Evolutionary conservation across 2,888 invertebrate species (phyloP).

Genomic region (Polydesmus complanatus): DNA sequence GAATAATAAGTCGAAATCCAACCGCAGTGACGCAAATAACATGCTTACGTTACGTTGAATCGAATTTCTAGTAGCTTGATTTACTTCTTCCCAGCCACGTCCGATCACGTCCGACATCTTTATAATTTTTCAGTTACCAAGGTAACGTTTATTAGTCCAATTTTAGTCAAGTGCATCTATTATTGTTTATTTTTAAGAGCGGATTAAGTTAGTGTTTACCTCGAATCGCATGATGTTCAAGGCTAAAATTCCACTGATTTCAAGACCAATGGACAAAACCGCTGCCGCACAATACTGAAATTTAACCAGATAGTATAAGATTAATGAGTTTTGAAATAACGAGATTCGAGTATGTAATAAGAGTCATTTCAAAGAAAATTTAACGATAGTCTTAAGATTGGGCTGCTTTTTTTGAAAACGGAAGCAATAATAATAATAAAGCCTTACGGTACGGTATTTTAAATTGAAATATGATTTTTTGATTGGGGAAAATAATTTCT

Average conservation of each 20-base stretch:
- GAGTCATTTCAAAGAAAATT: too few species aligned
- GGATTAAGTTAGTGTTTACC: constrained; percentile 22
- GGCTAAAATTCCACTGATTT: constrained; percentile 30
- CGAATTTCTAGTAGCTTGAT: constrained; percentile 30
- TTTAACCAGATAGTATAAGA: too few species aligned
- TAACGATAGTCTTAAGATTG: too few species aligned
- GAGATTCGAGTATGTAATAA: too few species aligned
- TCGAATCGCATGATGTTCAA: constrained; percentile 27
- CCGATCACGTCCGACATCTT: constrained; percentile 30
- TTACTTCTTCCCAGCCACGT: constrained; percentile 31
- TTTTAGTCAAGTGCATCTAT: background rate
- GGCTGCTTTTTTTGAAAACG: too few species aligned
- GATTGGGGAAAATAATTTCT: too few species aligned
- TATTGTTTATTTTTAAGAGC: background rate
- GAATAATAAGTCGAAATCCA: background rate
- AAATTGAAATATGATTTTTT: too few species aligned
- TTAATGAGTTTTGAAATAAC: too few species aligned
- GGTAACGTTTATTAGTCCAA: background rate
- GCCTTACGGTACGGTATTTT: too few species aligned
- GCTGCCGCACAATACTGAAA: constrained; percentile 29
- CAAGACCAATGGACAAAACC: constrained; percentile 28
- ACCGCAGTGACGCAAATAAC: background rate
- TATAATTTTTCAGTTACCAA: background rate
- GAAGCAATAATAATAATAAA: too few species aligned
- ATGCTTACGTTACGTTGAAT: constrained; percentile 29